Evolutionary conservation across 1,140 invertebrate genomes (phyloP).

Genomic region (Drosophila carrolli): DNA sequence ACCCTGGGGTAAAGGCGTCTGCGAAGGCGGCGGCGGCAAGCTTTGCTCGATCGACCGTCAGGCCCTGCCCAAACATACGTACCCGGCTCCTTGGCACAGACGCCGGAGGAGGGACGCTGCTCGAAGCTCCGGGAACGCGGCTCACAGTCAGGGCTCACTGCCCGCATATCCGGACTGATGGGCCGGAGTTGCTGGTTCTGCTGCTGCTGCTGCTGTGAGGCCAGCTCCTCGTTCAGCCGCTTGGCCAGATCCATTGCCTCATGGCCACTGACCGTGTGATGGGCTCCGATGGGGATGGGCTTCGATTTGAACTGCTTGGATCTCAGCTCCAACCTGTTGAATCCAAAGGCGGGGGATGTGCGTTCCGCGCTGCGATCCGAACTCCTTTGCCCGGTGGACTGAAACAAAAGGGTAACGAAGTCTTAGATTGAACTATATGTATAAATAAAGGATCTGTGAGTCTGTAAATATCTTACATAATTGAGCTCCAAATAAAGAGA

Average conservation of each 20-base stretch:
- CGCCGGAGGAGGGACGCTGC: slow-evolving; percentile 84
- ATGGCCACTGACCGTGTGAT: slow-evolving; percentile 91
- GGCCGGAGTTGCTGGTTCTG: slow-evolving; percentile 51
- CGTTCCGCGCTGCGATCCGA: slow-evolving; percentile 1
- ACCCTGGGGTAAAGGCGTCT: neutral
- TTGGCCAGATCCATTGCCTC: slow-evolving; percentile 91
- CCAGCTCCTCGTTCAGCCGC: slow-evolving; percentile 89
- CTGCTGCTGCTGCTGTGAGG: slow-evolving; percentile 85
- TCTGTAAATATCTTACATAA: no score
- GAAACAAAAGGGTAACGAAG: accelerated
- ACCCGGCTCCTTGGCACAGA: slow-evolving; percentile 86
- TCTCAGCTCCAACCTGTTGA: slow-evolving; percentile 63
- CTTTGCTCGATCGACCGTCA: slow-evolving; percentile 32
- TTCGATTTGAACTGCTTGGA: slow-evolving; percentile 85
- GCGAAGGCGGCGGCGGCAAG: slow-evolving; percentile 26
- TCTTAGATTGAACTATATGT: no score
- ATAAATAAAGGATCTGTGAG: no score
- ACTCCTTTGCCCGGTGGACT: slow-evolving; percentile 1
- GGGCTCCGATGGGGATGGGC: slow-evolving; percentile 89
- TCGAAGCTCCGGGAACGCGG: slow-evolving; percentile 89
- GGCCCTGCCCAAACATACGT: slow-evolving; percentile 65
- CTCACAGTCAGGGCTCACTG: slow-evolving; percentile 85
- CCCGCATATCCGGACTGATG: slow-evolving; percentile 84
- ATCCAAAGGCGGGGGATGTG: slow-evolving; percentile 27
- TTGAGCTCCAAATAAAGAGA: no score